Base-by-base conservation (phyloP, 2,113 vertebrate species). In the Spilogale gracilis region DNA sequence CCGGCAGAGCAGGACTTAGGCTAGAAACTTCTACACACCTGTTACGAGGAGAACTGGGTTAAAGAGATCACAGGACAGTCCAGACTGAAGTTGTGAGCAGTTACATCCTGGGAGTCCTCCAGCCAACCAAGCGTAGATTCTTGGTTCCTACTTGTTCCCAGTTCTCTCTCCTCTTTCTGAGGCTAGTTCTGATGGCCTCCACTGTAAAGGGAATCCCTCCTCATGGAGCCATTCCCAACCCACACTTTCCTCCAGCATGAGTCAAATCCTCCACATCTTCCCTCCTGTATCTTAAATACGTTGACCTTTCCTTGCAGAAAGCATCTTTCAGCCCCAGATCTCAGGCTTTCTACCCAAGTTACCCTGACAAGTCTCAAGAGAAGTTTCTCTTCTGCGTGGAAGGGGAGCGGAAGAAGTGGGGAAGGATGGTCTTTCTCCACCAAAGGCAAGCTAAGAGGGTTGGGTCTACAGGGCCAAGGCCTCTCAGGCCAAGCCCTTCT, bases 11-110 rank as follows among this genome's bases (percentile, higher is more conserved):
- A 0, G 38, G 74, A 32, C 6, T 69, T 21, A 17, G 63, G 74
- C 74, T 73, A 43, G 94, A 71, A 58, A n/a, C 5, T 17, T 50
- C 58, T 13, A 56, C 17, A 79, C 82, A 86, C n/a, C 97, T 96
- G 93, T 76, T 25, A 38, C 0, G 73, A 89, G 38, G 83, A 89
- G 16, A 94, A n/a, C 18, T 30, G n/a, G 79, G 32, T 96, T 58
- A 93, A n/a, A 74, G 60, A 3, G 9, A 56, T 27, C 50, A 61
- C 63, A 71, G 17, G 6, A 9, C 78, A 52, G 60, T 30, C n/a
- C 32, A 32, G 38, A 63, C 32, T 5, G 45, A 71, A 8, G 17
- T 58, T 56, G 14, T 3, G 43, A 45, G 25, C 30, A 84, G 16
- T 56, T 14, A 18, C 9, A 48, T 38, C 14, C 60, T 10, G 21